Evolutionary conservation across 2,888 invertebrate species (phyloP).

Genomic region (Scotopteryx bipunctaria): DNA sequence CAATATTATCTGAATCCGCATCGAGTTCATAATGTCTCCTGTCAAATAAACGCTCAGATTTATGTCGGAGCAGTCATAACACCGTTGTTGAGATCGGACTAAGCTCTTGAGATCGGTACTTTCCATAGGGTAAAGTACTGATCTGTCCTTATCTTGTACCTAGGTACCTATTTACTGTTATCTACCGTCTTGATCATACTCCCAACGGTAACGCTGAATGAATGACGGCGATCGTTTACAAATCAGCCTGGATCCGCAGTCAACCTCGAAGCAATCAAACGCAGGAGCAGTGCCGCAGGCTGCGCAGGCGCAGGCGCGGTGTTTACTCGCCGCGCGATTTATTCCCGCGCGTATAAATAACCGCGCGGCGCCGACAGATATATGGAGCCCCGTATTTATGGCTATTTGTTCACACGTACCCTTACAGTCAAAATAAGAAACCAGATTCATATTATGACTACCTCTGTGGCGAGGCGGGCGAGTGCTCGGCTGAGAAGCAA

Average conservation of each 20-base stretch:
- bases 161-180: too few relatives aligned
- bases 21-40: not conserved
- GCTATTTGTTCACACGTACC: constrained; percentile 13
- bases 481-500: too few relatives aligned
- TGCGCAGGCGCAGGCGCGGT: constrained; percentile 57
- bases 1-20: constrained; percentile 43
- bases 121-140: too few relatives aligned
- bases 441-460: not conserved
- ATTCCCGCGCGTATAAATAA: constrained; percentile 70
- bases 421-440: not conserved
- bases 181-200: too few relatives aligned
- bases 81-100: too few relatives aligned
- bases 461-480: not conserved
- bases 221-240: constrained; percentile 1
- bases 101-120: too few relatives aligned
- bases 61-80: constrained; percentile 7
- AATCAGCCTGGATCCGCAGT: constrained; percentile 8
- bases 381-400: constrained; percentile 21
- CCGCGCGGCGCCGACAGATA: constrained; percentile 27
- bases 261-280: constrained; percentile 18
- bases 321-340: constrained; percentile 69
- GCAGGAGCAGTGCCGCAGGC: constrained; percentile 36
- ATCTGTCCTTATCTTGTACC: too few relatives aligned
- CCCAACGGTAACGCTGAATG: not conserved
- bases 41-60: constrained; percentile 21